Base-by-base conservation (phyloP, 2,888 invertebrate genomes). In the Macrophya annulata region DNA sequence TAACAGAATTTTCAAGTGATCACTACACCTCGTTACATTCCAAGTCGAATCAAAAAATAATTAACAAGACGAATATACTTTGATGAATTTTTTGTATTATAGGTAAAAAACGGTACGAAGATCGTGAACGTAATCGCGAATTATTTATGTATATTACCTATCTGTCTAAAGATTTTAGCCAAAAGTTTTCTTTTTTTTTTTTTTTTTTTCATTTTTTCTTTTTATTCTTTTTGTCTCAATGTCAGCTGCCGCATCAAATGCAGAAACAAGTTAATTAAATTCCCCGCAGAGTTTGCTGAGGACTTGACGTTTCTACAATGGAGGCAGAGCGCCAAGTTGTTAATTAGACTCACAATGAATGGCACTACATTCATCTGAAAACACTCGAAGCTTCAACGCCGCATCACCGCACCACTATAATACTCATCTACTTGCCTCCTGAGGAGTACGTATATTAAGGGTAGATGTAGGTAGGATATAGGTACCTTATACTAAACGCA, bases 231-330 rank as follows among this genome's bases (percentile, higher is more conserved):
- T 83, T 48, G 68, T 83, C 83, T 83, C 83, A 68, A 83, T 83
- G 83, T 83, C 83, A 83, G 83, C 68, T 89, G 55, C 68, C 89
- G 55, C 90, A 91, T 92, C 91, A 91, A 90, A 90, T 90, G 89
- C 89, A 89, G 90, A 68, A 90, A 89, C 90, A 90, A 90, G 91
- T 92, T 92, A 91, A 92, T 92, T 92, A 91, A 92, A 92, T 92
- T 92, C 90, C 86, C 86, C 86, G 87, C 79, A 6, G 83, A 85
- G 76, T 85, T 85, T 84, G 74, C 85, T 25, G 31, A 85, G 85
- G 84, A 84, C 85, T 85, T 85, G 85, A 85, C 83, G 65, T 74
- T 86, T 85, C 87, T 79, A 86, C 86, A 87, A 87, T 86, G 86
- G 85, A 43, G 65, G 62, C 85, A 72, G 86, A 89, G 88, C 87